A percentile compares a stretch with the other conserved stretches of the same genome.
Conservation (phyloP, 2,113 vertebrate genomes). For the Oophaga pumilio region DNA sequence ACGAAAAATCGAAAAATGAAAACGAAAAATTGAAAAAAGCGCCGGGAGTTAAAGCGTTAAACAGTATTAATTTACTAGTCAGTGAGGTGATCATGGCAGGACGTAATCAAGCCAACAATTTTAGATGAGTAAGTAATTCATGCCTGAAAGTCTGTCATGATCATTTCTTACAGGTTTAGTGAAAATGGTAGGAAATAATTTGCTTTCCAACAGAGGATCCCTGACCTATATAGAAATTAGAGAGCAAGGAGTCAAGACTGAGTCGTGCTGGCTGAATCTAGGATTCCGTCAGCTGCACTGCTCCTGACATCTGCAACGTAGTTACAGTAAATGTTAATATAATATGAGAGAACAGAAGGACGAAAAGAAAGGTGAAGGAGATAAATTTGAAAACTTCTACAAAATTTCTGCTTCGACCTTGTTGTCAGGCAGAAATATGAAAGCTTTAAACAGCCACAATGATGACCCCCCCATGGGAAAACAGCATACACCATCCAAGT, state of each 20-base stretch:
- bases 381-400: neutral
- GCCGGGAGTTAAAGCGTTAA: no score
- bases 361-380: neutral
- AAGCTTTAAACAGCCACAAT: neutral
- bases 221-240: neutral
- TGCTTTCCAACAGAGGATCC: neutral
- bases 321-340: neutral
- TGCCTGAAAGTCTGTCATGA: neutral
- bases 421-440: neutral
- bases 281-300: neutral
- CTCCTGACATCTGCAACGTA: neutral
- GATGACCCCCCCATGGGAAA: neutral
- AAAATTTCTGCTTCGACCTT: neutral
- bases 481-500: no score
- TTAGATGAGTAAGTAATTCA: neutral
- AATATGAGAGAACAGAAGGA: neutral
- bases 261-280: neutral
- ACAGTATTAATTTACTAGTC: no score
- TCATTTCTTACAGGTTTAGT: neutral
- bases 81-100: neutral
- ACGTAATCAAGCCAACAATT: neutral
- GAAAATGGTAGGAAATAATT: neutral
- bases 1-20: no score
- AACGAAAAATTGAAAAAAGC: no score
- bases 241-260: neutral